phyloP scores from a whole-genome alignment of 1,140 invertebrate genomes.

The Pristionchus pacificus region DNA sequence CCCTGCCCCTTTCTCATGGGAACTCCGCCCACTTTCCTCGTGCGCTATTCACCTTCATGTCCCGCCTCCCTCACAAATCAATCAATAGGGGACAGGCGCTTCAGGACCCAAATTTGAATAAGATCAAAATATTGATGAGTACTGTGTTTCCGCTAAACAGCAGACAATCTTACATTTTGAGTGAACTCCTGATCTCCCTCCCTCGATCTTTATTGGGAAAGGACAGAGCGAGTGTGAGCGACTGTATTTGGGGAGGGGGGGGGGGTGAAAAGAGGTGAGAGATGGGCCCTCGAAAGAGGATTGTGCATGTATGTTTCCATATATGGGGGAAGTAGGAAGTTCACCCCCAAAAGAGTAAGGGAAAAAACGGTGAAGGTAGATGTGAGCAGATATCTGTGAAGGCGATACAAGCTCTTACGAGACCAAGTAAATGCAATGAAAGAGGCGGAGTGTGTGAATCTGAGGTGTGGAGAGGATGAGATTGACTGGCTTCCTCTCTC shows the following conservation, averaged over 20 bases:
- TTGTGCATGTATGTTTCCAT: slow-evolving; percentile 13
- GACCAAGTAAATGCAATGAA: not conserved
- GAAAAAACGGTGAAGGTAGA: not conserved
- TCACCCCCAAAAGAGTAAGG: not conserved
- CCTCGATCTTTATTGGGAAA: not conserved
- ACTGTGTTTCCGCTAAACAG: too few relatives aligned
- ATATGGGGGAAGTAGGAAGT: slow-evolving; percentile 18
- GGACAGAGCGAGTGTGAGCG: slow-evolving; percentile 10
- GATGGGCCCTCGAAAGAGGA: not conserved
- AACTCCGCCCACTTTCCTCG: slow-evolving; percentile 22
- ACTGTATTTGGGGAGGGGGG: not conserved
- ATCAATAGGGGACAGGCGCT: not conserved
- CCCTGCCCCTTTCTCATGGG: not conserved
- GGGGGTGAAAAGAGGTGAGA: slow-evolving; percentile 1
- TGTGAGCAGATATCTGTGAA: too few relatives aligned
- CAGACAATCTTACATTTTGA: too few relatives aligned
- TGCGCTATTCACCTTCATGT: not conserved
- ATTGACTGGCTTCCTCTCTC: too few relatives aligned
- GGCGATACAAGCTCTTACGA: too few relatives aligned
- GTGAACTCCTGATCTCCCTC: not conserved
- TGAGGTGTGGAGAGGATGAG: not conserved
- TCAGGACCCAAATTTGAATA: too few relatives aligned
- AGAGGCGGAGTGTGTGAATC: slow-evolving; percentile 3
- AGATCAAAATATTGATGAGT: too few relatives aligned
- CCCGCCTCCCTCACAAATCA: not conserved